Evolutionary conservation across 2,113 vertebrate species (phyloP).

Genomic region (Platysteira castanea): DNA sequence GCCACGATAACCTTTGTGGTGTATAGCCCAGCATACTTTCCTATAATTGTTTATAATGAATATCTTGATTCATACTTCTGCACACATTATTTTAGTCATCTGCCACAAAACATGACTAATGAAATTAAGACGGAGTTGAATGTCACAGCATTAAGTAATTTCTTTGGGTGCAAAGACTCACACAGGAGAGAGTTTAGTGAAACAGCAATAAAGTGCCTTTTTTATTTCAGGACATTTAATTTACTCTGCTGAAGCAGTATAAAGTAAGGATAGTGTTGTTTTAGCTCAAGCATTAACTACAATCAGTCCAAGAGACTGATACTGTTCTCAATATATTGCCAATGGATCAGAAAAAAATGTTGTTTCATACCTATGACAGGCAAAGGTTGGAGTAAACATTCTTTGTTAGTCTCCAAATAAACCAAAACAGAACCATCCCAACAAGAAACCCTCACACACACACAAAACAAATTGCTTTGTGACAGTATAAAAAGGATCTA

Average conservation of each 20-base stretch:
- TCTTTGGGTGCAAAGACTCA: neutral
- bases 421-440: neutral
- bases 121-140: neutral
- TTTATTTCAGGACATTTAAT: neutral
- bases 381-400: neutral
- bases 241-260: neutral
- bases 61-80: constrained; percentile 40
- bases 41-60: constrained; percentile 41
- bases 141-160: neutral
- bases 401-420: neutral
- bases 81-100: neutral
- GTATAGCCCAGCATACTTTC: constrained; percentile 35
- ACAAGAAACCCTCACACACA: neutral
- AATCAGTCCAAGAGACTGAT: neutral
- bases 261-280: neutral
- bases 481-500: neutral
- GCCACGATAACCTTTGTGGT: constrained; percentile 40
- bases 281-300: neutral
- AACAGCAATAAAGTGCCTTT: neutral
- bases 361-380: neutral
- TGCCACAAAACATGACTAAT: constrained; percentile 10
- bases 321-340: neutral
- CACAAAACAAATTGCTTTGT: neutral
- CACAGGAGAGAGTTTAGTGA: neutral
- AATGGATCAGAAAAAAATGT: neutral